Conservation (phyloP, 2,888 invertebrate genomes). For the Apamea sordens region DNA sequence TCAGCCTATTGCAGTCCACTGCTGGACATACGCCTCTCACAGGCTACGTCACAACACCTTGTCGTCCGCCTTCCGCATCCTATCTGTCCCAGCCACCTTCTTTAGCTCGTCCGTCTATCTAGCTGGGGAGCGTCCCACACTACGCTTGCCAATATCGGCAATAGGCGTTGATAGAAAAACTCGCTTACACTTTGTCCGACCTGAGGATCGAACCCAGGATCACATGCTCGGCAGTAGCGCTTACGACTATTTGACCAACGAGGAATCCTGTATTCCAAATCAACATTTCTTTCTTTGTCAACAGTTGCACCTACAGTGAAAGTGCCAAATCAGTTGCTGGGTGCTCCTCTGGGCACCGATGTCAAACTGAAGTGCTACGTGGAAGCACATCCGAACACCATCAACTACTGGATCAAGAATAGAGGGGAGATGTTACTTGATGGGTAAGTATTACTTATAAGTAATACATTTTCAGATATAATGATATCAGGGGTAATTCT, state of each 20-base stretch:
- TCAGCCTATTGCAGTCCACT: too few relatives aligned
- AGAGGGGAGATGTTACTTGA: constrained; percentile 95
- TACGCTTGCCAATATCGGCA: too few relatives aligned
- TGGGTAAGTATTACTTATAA: constrained; percentile 88
- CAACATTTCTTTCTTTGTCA: constrained; percentile 39
- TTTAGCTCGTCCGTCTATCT: too few relatives aligned
- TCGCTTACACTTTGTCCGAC: not conserved
- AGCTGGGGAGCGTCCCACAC: too few relatives aligned
- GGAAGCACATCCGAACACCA: constrained; percentile 94
- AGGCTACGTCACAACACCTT: too few relatives aligned
- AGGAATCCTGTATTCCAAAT: not conserved
- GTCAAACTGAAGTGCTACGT: constrained; percentile 96
- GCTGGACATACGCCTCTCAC: too few relatives aligned
- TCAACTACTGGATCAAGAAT: constrained; percentile 95
- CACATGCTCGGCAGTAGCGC: not conserved
- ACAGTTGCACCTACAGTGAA: constrained; percentile 97
- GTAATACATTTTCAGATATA: not conserved
- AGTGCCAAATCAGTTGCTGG: constrained; percentile 96
- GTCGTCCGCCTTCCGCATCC: too few relatives aligned
- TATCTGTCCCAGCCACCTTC: too few relatives aligned
- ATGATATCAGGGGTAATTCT: too few relatives aligned
- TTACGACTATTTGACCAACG: not conserved
- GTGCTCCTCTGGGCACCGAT: constrained; percentile 96
- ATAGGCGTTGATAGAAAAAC: not conserved
- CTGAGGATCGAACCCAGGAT: not conserved